Evolutionary conservation across 2,888 invertebrate species (phyloP).

Genomic region (Aelia acuminata): DNA sequence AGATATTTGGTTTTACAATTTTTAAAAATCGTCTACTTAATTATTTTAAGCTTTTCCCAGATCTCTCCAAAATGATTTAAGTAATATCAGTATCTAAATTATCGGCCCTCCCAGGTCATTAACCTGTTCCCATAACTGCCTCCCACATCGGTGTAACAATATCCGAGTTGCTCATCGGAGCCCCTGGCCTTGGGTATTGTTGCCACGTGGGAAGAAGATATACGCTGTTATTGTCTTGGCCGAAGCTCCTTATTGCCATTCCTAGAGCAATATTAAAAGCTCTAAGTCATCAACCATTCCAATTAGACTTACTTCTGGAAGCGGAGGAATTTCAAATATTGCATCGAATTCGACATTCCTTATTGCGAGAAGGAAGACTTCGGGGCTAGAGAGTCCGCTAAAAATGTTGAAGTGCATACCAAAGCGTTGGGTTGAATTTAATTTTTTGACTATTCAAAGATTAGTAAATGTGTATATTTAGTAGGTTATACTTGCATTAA

Average conservation of each 20-base stretch:
- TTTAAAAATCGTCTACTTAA: too few species aligned
- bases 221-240: background rate
- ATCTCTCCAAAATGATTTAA: too few species aligned
- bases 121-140: background rate
- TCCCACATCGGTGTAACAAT: background rate
- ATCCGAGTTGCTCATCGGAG: background rate
- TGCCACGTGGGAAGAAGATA: background rate
- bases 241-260: background rate
- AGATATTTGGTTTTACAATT: too few species aligned
- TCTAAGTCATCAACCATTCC: background rate
- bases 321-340: conserved; percentile 12
- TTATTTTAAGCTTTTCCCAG: too few species aligned
- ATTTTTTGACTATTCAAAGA: too few species aligned
- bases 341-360: conserved; percentile 19
- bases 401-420: background rate
- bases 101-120: background rate
- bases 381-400: background rate
- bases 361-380: background rate
- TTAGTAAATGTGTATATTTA: too few species aligned
- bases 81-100: too few species aligned
- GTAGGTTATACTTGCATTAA: too few species aligned
- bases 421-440: background rate
- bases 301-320: background rate
- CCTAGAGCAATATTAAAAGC: conserved; percentile 8
- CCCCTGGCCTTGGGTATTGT: background rate